These are phyloP conservation scores for Xestobium rufovillosum DNA, from an alignment of 2,888 invertebrate genomes.

Conservation along the genomic window DNA sequence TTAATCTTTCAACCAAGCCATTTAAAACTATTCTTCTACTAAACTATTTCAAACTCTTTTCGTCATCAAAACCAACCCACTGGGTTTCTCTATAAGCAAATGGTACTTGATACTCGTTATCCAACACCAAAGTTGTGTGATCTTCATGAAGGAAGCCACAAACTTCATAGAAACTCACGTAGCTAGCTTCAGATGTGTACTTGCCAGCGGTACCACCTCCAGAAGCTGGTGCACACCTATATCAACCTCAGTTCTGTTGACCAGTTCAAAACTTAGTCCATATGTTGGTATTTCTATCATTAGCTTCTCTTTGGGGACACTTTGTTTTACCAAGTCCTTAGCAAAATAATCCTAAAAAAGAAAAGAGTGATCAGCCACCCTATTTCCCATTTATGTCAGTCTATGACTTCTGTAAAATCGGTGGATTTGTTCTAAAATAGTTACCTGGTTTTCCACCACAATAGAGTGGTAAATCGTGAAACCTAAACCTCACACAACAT, in stretches of 20 bases:
- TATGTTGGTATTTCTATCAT: constrained; percentile 95
- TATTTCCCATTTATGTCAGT: too few species aligned
- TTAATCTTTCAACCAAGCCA: constrained; percentile 89
- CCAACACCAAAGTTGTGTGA: constrained; percentile 91
- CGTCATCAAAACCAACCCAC: constrained; percentile 94
- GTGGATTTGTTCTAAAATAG: too few species aligned
- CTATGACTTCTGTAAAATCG: too few species aligned
- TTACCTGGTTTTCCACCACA: too few species aligned
- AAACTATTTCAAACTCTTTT: constrained; percentile 73
- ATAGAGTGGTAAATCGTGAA: too few species aligned
- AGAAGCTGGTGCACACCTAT: constrained; percentile 87
- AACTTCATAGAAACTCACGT: constrained; percentile 92
- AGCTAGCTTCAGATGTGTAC: constrained; percentile 89
- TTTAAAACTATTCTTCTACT: too few species aligned
- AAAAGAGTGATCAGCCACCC: constrained; percentile 11
- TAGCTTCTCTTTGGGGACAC: constrained; percentile 87
- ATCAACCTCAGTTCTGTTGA: constrained; percentile 80
- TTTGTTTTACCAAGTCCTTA: constrained; percentile 87
- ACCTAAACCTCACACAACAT: too few species aligned
- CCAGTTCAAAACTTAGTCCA: constrained; percentile 83
- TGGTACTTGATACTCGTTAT: constrained; percentile 92
- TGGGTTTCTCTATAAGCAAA: constrained; percentile 87
- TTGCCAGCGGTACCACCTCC: constrained; percentile 81
- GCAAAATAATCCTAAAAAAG: constrained; percentile 73
- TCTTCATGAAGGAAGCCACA: constrained; percentile 85